Conservation (phyloP, 2,888 invertebrate species). For the Spialia ferax region DNA sequence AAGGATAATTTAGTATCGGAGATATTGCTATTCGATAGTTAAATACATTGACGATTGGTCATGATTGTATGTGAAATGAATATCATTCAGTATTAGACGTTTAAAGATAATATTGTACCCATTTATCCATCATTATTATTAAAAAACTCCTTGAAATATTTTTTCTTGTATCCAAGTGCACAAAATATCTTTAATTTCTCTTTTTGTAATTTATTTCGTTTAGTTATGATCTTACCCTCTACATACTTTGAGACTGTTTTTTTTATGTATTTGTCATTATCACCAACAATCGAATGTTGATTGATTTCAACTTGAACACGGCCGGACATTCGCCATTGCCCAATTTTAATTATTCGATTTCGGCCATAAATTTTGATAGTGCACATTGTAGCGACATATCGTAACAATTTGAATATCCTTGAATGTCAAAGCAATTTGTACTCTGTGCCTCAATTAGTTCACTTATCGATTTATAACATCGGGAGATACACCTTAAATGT, state of each 20-base stretch:
- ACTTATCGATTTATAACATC: slow-evolving; percentile 23
- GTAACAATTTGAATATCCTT: slow-evolving; percentile 44
- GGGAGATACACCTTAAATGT: slow-evolving; percentile 31
- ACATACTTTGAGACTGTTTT: too few species aligned
- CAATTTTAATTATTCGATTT: slow-evolving; percentile 42
- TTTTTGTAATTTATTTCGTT: not conserved
- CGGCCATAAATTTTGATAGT: slow-evolving; percentile 16
- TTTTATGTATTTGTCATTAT: slow-evolving; percentile 20
- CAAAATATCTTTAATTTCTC: not conserved
- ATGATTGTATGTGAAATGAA: too few species aligned
- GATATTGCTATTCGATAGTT: not conserved
- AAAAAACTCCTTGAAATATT: too few species aligned
- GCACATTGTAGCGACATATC: slow-evolving; percentile 23
- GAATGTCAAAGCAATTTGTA: slow-evolving; percentile 42
- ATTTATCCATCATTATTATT: too few species aligned
- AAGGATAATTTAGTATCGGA: slow-evolving; percentile 7
- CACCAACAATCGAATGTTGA: slow-evolving; percentile 25
- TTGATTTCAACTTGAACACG: slow-evolving; percentile 12
- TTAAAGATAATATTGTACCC: too few species aligned
- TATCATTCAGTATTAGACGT: too few species aligned
- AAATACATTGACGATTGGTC: too few species aligned
- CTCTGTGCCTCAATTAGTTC: slow-evolving; percentile 39
- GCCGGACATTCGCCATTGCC: slow-evolving; percentile 37
- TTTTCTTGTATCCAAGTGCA: too few species aligned
- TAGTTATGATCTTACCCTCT: not conserved